phyloP scores from a whole-genome alignment of 1,140 invertebrate genomes.

The Arctopsyche grandis region DNA sequence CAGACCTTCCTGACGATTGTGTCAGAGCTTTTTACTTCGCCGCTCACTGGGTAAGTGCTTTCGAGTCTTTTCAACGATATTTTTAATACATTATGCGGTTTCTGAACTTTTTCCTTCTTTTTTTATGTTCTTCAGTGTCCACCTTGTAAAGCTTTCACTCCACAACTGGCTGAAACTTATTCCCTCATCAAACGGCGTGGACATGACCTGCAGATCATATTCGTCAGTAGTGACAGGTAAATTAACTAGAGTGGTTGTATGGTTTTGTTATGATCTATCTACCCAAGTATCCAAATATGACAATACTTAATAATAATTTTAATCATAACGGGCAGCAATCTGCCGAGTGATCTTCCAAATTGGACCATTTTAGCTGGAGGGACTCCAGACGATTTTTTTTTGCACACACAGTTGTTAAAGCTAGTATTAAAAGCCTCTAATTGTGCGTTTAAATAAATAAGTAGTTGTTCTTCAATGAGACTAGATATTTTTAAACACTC shows the following conservation, averaged over 20 bases:
- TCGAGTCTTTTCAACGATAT: neutral
- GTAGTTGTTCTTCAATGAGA: no score
- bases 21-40: constrained; percentile 79
- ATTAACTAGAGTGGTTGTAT: neutral
- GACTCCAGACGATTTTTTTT: no score
- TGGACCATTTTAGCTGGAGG: no score
- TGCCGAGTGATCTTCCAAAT: no score
- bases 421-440: no score
- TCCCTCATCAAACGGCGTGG: constrained; percentile 71
- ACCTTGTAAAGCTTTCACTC: constrained; percentile 81
- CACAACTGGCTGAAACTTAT: constrained; percentile 76
- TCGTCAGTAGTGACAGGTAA: constrained; percentile 80
- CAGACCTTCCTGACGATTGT: constrained; percentile 65
- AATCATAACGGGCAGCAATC: neutral
- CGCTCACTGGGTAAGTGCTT: constrained; percentile 75
- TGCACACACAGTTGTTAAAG: no score
- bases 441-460: no score
- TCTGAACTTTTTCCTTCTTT: neutral
- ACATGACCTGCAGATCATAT: constrained; percentile 78
- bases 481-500: no score
- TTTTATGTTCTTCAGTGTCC: constrained; percentile 71
- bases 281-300: no score
- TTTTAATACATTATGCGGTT: neutral
- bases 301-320: no score
- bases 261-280: neutral